Evolutionary conservation across 2,797 vertebrate genomes (phyloP), one percentile per base, ranked within the genome.

Genomic region (Enteromius argenteus): DNA sequence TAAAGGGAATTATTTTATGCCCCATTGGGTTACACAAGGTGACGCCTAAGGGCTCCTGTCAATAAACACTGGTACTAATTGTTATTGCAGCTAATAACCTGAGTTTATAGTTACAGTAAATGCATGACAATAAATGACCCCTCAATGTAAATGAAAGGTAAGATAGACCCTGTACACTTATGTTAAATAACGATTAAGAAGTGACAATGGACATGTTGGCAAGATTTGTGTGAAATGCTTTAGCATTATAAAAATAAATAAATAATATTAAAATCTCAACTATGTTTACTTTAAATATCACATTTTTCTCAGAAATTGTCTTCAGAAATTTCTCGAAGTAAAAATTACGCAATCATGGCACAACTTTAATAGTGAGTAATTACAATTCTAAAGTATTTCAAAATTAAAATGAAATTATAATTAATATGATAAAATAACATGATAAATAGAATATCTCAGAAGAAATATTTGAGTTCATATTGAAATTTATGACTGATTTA

Each of bases 1-100:
- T 67, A 84, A 79, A 71, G 75, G n/a, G 75, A 60, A 74, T 84
- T 39, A 77, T 82, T 84, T 86, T 79, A 84, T 82, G 81, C 81
- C 49, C 86, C 81, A 49, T 69, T 78, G 66, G 74, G 53, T 74
- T 66, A 60, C 79, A 67, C 66, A 46, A 72, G 15, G 35, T 39
- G n/a, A 84, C 23, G 37, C 30, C 66, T 37, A 39, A 67, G 35
- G 44, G 81, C 44, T 51, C 4, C 11, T 39, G 39, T 56, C 76
- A 85, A 42, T 86, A 72, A 85, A 78, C 74, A 35, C 32, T 53
- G 2, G 17, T 42, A 44, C 67, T 64, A 75, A 62, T 58, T 78
- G 75, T 77, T 84, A 37, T 46, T 79, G 27, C 9, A 60, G 51
- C 51, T 51, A 49, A 78, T 56, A 67, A 51, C 21, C n/a, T 66